Conservation (phyloP, 92 coral and sea anemone genomes). For the Porites evermanni region DNA sequence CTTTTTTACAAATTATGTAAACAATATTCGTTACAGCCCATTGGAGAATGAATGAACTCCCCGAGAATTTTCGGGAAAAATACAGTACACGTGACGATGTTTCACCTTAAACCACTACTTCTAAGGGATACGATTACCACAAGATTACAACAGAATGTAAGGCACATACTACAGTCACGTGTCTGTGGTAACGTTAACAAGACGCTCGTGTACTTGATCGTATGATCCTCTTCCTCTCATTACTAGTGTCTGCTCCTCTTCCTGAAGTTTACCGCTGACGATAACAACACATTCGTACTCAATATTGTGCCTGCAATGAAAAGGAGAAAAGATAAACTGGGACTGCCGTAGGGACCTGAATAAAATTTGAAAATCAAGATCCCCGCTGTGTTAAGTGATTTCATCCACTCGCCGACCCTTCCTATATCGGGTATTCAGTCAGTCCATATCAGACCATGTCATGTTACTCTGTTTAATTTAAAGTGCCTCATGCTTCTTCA, state of each 20-base stretch:
- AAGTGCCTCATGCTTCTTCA: no score
- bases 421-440: no score
- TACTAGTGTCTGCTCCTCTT: slow-evolving; percentile 82
- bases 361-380: not conserved
- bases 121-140: no score
- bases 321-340: not conserved
- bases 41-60: no score
- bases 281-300: slow-evolving; percentile 89
- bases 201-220: slow-evolving; percentile 90
- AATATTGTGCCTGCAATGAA: slow-evolving; percentile 78
- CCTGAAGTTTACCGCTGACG: slow-evolving; percentile 86
- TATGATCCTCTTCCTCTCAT: slow-evolving; percentile 90
- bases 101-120: no score
- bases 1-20: no score
- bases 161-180: slow-evolving; percentile 20
- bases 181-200: slow-evolving; percentile 74
- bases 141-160: not conserved
- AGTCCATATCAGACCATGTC: no score
- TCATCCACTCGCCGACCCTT: not conserved
- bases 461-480: no score
- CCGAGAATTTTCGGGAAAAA: no score
- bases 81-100: no score
- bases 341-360: no score
- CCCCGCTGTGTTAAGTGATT: not conserved
- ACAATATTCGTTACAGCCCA: no score